Percentiles rank a stretch among this genome's conserved stretches.
phyloP scores from a whole-genome alignment of 2,797 vertebrate genomes.

The Danio jaintianensis region DNA sequence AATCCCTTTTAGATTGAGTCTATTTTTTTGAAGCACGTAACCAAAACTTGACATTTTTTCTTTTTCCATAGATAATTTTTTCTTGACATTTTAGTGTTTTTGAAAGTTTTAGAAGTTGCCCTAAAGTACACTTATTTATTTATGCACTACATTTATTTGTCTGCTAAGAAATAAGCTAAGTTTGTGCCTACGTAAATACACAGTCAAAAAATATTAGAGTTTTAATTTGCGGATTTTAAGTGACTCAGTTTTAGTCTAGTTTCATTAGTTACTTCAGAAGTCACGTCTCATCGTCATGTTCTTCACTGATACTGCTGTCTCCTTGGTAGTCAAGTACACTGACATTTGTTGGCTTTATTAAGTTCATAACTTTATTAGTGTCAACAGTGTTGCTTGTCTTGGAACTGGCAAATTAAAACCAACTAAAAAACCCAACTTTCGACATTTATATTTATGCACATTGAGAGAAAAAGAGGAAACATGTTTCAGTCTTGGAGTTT shows the following conservation, averaged over 20 bases:
- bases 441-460: too few species aligned
- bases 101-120: neutral
- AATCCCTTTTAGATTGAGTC: neutral
- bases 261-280: neutral
- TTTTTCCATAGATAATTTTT: neutral
- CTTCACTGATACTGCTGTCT: neutral
- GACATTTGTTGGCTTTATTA: neutral
- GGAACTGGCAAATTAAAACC: too few species aligned
- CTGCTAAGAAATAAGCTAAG: neutral
- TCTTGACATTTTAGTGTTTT: neutral
- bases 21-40: neutral
- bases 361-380: neutral
- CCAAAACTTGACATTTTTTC: neutral
- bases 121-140: neutral
- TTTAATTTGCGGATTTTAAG: neutral
- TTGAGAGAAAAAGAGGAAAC: too few species aligned
- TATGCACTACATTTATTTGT: too few species aligned
- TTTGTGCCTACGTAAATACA: neutral
- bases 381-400: slow-evolving; percentile 2
- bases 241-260: neutral
- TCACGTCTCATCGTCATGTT: neutral
- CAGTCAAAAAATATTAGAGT: neutral
- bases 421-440: too few species aligned
- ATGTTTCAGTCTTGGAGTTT: too few species aligned
- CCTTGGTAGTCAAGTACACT: neutral